Evolutionary conservation across 2,113 vertebrate species (phyloP).

Genomic region (Nesospiza acunhae): DNA sequence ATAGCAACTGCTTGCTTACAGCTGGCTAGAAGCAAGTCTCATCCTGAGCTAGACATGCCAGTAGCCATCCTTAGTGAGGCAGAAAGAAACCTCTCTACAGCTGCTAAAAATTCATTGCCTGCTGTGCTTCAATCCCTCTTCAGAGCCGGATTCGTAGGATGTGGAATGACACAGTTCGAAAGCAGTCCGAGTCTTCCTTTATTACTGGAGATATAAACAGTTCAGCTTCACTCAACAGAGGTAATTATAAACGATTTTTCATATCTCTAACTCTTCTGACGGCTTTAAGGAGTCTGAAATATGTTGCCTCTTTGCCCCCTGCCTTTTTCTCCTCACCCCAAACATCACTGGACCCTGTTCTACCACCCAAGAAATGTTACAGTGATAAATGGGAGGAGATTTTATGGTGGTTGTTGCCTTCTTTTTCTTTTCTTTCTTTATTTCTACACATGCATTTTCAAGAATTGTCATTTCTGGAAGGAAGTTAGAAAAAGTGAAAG

Average conservation of each 20-base stretch:
- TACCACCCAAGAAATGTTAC: neutral
- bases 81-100: constrained; percentile 37
- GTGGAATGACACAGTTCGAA: constrained; percentile 99
- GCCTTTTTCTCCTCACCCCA: neutral
- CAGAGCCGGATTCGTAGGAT: constrained; percentile 98
- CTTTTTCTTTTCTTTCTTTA: neutral
- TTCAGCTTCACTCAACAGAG: constrained; percentile 98
- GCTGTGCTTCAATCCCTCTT: constrained; percentile 49
- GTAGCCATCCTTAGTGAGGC: constrained; percentile 15
- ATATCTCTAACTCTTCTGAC: constrained; percentile 34
- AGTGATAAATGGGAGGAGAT: neutral
- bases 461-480: constrained; percentile 39
- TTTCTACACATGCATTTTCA: constrained; percentile 38
- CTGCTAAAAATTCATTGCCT: constrained; percentile 51
- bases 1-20: neutral
- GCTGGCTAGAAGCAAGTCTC: neutral
- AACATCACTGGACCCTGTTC: neutral
- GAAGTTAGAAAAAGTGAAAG: neutral
- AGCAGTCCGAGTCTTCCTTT: constrained; percentile 98
- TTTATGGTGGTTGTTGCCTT: neutral
- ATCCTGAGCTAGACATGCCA: neutral
- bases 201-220: constrained; percentile 99
- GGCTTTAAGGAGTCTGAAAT: constrained; percentile 44
- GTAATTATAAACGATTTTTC: constrained; percentile 82
- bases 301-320: neutral